A percentile compares a stretch with the other conserved stretches of the same genome.
Evolutionary conservation across 2,797 vertebrate species (phyloP).

Genomic region (Falco rusticolus): DNA sequence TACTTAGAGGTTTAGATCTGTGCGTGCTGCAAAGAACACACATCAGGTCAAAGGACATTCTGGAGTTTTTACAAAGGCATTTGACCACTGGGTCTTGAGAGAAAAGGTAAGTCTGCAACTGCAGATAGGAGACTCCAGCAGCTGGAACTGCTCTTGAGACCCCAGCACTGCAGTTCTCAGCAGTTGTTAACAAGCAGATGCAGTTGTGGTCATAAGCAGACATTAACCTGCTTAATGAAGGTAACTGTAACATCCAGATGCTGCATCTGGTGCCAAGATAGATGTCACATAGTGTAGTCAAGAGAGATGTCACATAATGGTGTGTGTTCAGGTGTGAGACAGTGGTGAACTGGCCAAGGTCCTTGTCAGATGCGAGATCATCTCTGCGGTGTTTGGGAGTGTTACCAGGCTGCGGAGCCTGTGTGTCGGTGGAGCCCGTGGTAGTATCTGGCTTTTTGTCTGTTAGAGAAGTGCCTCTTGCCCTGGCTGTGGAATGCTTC

Average conservation of each 20-base stretch:
- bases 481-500: not conserved
- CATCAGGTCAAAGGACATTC: not conserved
- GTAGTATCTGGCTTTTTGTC: not conserved
- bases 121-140: fast-evolving
- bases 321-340: not conserved
- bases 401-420: not conserved
- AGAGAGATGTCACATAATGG: not conserved
- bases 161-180: not conserved
- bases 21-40: not conserved
- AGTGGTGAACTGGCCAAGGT: not conserved
- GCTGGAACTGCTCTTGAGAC: not conserved
- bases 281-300: not conserved
- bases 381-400: not conserved
- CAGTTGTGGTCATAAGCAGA: fast-evolving
- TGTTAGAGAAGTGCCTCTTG: not conserved
- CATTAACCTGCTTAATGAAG: not conserved
- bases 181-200: not conserved
- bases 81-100: not conserved
- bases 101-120: not conserved
- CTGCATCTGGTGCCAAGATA: not conserved
- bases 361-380: not conserved
- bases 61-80: not conserved
- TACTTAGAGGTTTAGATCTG: not conserved
- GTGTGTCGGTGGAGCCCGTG: not conserved
- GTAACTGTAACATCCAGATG: not conserved